These are phyloP conservation scores for Dicrostonyx torquatus DNA, from an alignment of 2,797 vertebrate genomes.

Conservation along the genomic window DNA sequence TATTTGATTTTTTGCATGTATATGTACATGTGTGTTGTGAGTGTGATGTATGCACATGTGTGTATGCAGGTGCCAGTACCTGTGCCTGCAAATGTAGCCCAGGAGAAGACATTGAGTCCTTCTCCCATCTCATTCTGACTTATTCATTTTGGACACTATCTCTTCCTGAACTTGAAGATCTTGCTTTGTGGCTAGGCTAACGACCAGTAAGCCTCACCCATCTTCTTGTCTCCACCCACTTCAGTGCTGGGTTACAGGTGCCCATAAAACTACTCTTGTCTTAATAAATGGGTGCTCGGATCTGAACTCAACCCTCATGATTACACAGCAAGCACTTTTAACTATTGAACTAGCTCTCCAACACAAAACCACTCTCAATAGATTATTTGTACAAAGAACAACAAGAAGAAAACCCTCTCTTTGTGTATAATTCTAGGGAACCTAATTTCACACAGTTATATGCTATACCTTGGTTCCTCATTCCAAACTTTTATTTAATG, in stretches of 20 bases:
- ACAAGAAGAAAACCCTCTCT: not conserved
- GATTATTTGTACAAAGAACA: not conserved
- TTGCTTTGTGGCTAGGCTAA: not conserved
- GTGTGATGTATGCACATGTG: not conserved
- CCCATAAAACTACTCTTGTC: not conserved
- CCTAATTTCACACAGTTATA: not conserved
- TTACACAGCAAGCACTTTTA: not conserved
- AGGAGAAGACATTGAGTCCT: not conserved
- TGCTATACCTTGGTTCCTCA: not conserved
- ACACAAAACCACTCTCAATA: not conserved
- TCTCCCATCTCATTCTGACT: not conserved
- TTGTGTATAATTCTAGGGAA: not conserved
- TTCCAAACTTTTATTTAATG: conserved; percentile 12
- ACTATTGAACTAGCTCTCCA: not conserved
- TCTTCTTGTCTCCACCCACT: not conserved
- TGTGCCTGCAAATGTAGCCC: not conserved
- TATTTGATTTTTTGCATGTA: not conserved
- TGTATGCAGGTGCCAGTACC: not conserved
- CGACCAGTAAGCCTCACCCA: not conserved
- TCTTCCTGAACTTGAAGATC: not conserved
- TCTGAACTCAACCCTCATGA: not conserved
- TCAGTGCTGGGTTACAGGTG: not conserved
- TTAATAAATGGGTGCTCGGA: not conserved
- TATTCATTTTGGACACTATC: not conserved
- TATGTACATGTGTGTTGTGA: not conserved